Evolutionary conservation across 2,888 invertebrate genomes (phyloP).

Genomic region (Andrena dorsata): DNA sequence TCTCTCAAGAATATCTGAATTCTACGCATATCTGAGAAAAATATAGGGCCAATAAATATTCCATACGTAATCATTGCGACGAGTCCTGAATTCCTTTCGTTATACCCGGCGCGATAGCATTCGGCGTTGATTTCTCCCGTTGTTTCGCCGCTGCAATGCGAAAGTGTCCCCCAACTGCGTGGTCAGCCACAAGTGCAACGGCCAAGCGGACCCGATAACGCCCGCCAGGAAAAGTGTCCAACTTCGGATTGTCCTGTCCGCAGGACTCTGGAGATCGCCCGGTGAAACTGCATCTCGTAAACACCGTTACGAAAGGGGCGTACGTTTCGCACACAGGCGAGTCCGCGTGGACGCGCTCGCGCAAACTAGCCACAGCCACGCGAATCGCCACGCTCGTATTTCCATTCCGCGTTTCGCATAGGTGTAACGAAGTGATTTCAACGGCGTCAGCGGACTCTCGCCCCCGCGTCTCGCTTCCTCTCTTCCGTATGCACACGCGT

Average conservation of each 20-base stretch:
- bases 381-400: constrained; percentile 47
- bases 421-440: constrained; percentile 68
- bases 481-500: constrained; percentile 21
- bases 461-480: constrained; percentile 33
- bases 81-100: background rate
- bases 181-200: constrained; percentile 42
- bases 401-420: constrained; percentile 60
- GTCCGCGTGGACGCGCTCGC: constrained; percentile 9
- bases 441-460: constrained; percentile 34
- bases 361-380: constrained; percentile 18
- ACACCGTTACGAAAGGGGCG: constrained; percentile 52
- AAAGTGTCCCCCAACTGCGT: constrained; percentile 28
- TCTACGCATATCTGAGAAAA: no score
- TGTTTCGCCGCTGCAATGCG: constrained; percentile 20
- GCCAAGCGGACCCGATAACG: constrained; percentile 38
- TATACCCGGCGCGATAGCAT: background rate
- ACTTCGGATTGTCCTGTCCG: constrained; percentile 46
- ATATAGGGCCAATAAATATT: no score
- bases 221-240: constrained; percentile 38
- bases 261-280: constrained; percentile 42
- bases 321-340: constrained; percentile 12
- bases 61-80: no score
- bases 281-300: constrained; percentile 42
- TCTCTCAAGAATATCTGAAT: no score
- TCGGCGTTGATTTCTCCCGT: background rate